phyloP scores from a whole-genome alignment of 1,140 invertebrate genomes.

The Spodoptera litura region DNA sequence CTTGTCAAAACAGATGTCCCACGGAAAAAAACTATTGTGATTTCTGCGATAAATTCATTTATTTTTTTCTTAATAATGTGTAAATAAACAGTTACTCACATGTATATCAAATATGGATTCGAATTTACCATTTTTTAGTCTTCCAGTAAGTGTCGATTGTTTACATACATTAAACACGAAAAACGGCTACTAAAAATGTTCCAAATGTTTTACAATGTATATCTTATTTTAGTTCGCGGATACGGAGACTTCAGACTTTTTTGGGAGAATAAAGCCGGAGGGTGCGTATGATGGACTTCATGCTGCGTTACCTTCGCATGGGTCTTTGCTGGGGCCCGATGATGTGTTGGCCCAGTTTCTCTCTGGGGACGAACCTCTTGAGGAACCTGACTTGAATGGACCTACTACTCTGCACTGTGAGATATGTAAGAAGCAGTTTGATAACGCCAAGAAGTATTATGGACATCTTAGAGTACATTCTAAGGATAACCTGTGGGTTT shows the following conservation, averaged over 20 bases:
- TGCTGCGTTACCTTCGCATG: conserved; percentile 61
- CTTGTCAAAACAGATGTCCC: too few relatives aligned
- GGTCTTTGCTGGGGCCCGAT: conserved; percentile 64
- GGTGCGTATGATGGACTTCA: conserved; percentile 65
- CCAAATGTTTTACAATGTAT: conserved; percentile 10
- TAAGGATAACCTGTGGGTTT: conserved; percentile 79
- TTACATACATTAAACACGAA: background rate
- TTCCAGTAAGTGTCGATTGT: conserved; percentile 65
- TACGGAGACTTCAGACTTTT: conserved; percentile 65
- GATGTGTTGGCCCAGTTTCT: conserved; percentile 78
- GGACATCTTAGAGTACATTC: conserved; percentile 80
- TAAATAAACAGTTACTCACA: background rate
- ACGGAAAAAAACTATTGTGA: too few relatives aligned
- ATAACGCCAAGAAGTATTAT: conserved; percentile 82
- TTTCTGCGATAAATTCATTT: too few relatives aligned
- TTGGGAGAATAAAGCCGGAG: conserved; percentile 60
- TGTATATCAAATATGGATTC: conserved; percentile 64
- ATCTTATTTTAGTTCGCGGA: conserved; percentile 71
- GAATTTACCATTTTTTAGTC: conserved; percentile 72
- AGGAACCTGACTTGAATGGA: conserved; percentile 79
- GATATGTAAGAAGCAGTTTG: conserved; percentile 79
- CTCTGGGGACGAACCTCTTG: conserved; percentile 72
- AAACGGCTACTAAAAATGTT: background rate
- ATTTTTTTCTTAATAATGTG: too few relatives aligned
- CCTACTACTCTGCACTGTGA: conserved; percentile 78